Base-by-base conservation (phyloP, 2,797 vertebrate genomes). In the Coregonus ussuriensis region DNA sequence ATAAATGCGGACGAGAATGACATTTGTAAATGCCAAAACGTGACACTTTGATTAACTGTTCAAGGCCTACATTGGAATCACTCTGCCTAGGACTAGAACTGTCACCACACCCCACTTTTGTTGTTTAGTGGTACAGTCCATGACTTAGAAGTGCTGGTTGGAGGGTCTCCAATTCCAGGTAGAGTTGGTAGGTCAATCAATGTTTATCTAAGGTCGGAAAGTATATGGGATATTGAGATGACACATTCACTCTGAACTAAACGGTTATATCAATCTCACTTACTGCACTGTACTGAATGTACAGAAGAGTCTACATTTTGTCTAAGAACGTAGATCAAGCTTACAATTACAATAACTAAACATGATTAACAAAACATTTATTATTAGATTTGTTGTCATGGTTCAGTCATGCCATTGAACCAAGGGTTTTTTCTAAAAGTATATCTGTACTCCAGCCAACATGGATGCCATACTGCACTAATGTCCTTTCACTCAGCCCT, bases 181-280 rank as follows among this genome's bases (percentile, higher is more conserved):
- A 21, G 18, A 4, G 59, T 71, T n/a, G 77, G 35, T 37, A 65
- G 71, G 67, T n/a, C 80, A 68, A 69, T 83, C 74, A 74, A 86
- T 78, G 82, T 83, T 80, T 82, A 66, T 68, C 35, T 72, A 74
- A 41, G 67, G 68, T 65, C 54, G 66, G 80, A 83, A 74, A 75
- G 76, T 66, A 79, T 78, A 86, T 67, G 18, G 59, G 37, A 63
- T 62, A 35, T 75, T 73, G 29, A 75, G 65, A 79, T 75, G 78
- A 37, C 15, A 69, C 31, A 69, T 69, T 35, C 18, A 69, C 31
- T 37, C 31, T 63, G 6, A n/a, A 4, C 16, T 63, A 63, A 35
- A 16, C 29, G 1, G 14, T 33, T 16, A 3, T 35, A 6, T 6
- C 11, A 29, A 13, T 25, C 21, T 14, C 29, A 15, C 25, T 15